Base-by-base conservation (phyloP, 2,888 invertebrate species). In the Charanyca ferruginea region DNA sequence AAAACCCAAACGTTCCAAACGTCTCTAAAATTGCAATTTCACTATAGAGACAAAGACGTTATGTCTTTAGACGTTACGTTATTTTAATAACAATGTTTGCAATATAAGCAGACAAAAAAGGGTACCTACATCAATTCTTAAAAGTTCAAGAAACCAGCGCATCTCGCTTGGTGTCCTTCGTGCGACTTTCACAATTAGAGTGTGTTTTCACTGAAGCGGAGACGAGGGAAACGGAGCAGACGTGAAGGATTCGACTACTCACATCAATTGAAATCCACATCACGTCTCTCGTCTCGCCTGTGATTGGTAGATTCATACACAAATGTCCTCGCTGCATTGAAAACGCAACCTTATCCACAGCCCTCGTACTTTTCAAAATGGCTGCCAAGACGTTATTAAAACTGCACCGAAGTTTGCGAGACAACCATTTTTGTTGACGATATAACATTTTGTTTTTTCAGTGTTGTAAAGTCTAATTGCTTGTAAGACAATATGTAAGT, bases 101-200 rank as follows among this genome's bases (percentile, higher is more conserved):
- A 44, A 22, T 52, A 25, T 20, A 52, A 66, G 18, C 23, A 44
- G 51, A 54, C 13, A n/a, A 60, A 49, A n/a, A 60, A 49, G 20
- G 22, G 22, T 11, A 32, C n/a, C n/a, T n/a, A n/a, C 9, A n/a
- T 57, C 63, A 76, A 77, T 73, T 69, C 70, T 76, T 69, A 58
- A 70, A 76, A 76, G 58, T 73, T 73, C 8, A 35, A 48, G 45
- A n/a, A 7, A 18, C 35, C 20, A 41, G 38, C 45, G 61, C 62
- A 42, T 49, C n/a, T n/a, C 57, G 35, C 73, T 53, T 22, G 4
- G 41, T 22, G 38, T 6, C 25, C 11, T 4, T n/a, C 38, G 42
- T 28, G 45, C 1, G 25, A 49, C 18, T 69, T 41, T 49, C 23
- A 28, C 16, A 25, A 44, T 48, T 44, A 32, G 32, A 11, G 11